A percentile compares a stretch with the other conserved stretches of the same genome.
Evolutionary conservation across 2,797 vertebrate genomes (phyloP).

Genomic region (Enteromius fasciolatus): DNA sequence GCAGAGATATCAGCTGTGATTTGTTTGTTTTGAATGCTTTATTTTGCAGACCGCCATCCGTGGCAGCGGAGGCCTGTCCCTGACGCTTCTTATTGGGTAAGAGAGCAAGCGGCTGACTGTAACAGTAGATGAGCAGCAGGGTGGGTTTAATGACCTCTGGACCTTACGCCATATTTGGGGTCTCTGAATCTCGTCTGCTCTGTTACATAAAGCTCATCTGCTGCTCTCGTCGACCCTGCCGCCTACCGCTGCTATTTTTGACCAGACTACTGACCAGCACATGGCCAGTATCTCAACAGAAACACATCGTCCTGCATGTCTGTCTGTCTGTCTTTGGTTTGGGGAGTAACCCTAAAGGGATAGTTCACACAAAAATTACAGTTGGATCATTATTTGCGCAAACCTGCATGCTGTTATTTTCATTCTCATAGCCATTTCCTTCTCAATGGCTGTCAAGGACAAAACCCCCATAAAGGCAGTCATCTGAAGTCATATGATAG

Average conservation of each 20-base stretch:
- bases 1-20: too few species aligned
- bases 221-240: constrained; percentile 60
- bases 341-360: background rate
- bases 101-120: constrained; percentile 23
- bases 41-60: constrained; percentile 38
- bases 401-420: background rate
- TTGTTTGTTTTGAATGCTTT: background rate
- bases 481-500: constrained; percentile 3
- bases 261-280: constrained; percentile 39
- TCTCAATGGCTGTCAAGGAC: background rate
- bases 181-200: constrained; percentile 18
- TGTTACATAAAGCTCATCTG: constrained; percentile 79
- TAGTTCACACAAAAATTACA: background rate
- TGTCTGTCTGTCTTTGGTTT: background rate
- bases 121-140: constrained; percentile 31
- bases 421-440: background rate
- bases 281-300: constrained; percentile 2
- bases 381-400: background rate
- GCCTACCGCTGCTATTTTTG: constrained; percentile 72
- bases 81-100: constrained; percentile 39
- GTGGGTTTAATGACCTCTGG: constrained; percentile 41
- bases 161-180: constrained; percentile 31
- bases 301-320: background rate
- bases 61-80: constrained; percentile 56
- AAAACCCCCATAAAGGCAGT: background rate